Percentiles rank a stretch among this genome's conserved stretches.
phyloP scores from a whole-genome alignment of 2,888 invertebrate genomes.

The Agriopis leucophaearia region DNA sequence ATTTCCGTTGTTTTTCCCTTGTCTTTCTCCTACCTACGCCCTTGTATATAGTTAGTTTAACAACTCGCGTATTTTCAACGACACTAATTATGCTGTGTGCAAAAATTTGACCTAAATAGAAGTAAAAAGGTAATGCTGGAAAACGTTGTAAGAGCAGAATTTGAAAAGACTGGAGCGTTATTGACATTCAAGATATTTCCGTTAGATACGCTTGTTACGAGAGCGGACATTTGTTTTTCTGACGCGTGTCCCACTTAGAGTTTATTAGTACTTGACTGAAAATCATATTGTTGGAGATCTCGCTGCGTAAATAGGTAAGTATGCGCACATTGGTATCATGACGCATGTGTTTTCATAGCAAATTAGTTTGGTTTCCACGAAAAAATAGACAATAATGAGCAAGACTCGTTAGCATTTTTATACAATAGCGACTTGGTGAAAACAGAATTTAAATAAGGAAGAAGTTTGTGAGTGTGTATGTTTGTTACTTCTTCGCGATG shows the following conservation, averaged over 20 bases:
- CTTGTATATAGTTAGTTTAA: too few species aligned
- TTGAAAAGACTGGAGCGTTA: neutral
- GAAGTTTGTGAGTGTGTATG: too few species aligned
- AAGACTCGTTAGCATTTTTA: neutral
- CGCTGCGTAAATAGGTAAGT: slow-evolving; percentile 11
- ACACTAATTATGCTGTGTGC: neutral
- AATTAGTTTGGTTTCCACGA: slow-evolving; percentile 13
- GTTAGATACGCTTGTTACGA: slow-evolving; percentile 8
- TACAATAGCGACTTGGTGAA: neutral
- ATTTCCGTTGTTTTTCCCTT: too few species aligned
- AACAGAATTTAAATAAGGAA: neutral
- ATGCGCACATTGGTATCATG: slow-evolving; percentile 6
- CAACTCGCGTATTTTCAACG: neutral
- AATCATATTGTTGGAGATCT: slow-evolving; percentile 11
- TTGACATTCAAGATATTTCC: slow-evolving; percentile 1
- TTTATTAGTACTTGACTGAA: slow-evolving; percentile 25
- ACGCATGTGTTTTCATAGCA: slow-evolving; percentile 21
- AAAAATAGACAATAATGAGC: slow-evolving; percentile 2
- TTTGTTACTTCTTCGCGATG: too few species aligned
- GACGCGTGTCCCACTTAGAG: slow-evolving; percentile 24
- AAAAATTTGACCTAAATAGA: neutral
- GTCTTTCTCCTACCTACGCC: too few species aligned
- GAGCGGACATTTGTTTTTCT: slow-evolving; percentile 6
- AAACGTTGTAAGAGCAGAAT: neutral
- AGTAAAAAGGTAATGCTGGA: neutral